Conservation (phyloP, 2,797 vertebrate species). For the Notolabrus celidotus region DNA sequence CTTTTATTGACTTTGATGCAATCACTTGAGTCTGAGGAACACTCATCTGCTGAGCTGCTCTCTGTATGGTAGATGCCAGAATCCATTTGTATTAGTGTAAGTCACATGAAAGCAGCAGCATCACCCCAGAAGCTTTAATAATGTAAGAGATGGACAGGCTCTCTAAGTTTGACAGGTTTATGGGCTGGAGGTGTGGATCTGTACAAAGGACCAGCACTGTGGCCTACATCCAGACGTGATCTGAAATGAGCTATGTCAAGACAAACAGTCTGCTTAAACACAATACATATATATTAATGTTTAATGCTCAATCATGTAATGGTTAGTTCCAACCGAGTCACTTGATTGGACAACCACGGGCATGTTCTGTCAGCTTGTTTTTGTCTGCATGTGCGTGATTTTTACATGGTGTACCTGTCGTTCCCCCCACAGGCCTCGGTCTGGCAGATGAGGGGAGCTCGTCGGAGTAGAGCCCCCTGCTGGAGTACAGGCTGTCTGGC, state of each 20-base stretch:
- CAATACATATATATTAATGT: too few species aligned
- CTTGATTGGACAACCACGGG: neutral
- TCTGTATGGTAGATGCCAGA: slow-evolving; percentile 30
- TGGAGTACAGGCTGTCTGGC: slow-evolving; percentile 86
- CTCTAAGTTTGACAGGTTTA: slow-evolving; percentile 33
- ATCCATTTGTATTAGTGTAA: slow-evolving; percentile 44
- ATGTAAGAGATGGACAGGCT: slow-evolving; percentile 43
- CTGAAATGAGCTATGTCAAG: too few species aligned
- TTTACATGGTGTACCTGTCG: slow-evolving; percentile 86
- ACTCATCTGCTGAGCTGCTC: slow-evolving; percentile 15
- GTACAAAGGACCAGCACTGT: neutral
- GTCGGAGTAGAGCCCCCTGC: slow-evolving; percentile 88
- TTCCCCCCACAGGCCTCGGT: slow-evolving; percentile 93
- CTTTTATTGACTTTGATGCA: slow-evolving; percentile 38
- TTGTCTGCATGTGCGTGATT: neutral
- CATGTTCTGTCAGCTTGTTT: fast-evolving
- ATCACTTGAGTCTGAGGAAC: slow-evolving; percentile 33
- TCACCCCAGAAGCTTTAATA: slow-evolving; percentile 34
- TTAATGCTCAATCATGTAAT: neutral
- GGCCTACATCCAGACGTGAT: slow-evolving; percentile 4
- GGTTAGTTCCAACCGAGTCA: neutral
- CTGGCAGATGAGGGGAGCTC: slow-evolving; percentile 91
- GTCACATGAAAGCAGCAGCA: slow-evolving; percentile 29
- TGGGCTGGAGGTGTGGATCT: slow-evolving; percentile 16
- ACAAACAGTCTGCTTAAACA: too few species aligned